Base-by-base conservation (phyloP, 2,888 invertebrate species). In the Tetragonisca angustula region DNA sequence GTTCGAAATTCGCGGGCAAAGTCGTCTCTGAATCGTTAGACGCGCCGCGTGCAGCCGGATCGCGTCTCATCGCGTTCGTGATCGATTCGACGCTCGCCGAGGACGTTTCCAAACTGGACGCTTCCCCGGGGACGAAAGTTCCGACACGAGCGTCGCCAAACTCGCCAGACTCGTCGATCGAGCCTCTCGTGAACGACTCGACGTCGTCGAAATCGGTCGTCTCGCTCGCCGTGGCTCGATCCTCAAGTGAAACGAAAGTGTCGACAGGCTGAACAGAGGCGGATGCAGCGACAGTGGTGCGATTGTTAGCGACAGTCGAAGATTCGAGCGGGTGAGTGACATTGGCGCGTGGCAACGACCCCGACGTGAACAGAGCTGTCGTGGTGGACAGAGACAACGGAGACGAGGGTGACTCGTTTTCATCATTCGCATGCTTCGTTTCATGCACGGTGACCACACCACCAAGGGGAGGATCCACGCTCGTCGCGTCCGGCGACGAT, bases 361-460 rank as follows among this genome's bases (percentile, higher is more conserved):
- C 79, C 77, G 54, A 36, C 49, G 77, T 0, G 11, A 43, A 9
- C 43, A 9, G 75, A 76, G 76, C 64, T 69, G 84, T 74, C 43
- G 56, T 56, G 54, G 85, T 73, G 54, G 85, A 76, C 65, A 79
- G 59, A 32, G 56, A 36, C 11, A 54, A 49, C 68, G 50, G 43
- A 43, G 43, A 71, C 36, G 43, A 71, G 2, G 43, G 67, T 13
- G n/a, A 59, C 24, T 4, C 32, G 3, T 59, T 69, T 71, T 27
- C 73, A 78, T 50, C 76, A 49, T 87, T 83, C 65, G n/a, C 87
- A 88, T 88, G 84, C 79, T 79, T 73, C 76, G 52, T 71, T 52
- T 88, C 91, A 91, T 91, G 91, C 92, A 91, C 85, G 89, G 87
- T 82, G 54, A 75, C 65, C 64, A 75, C 56, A 81, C 86, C 88